Evolutionary conservation across 2,797 vertebrate genomes (phyloP).

Genomic region (Lithobates sylvaticus): DNA sequence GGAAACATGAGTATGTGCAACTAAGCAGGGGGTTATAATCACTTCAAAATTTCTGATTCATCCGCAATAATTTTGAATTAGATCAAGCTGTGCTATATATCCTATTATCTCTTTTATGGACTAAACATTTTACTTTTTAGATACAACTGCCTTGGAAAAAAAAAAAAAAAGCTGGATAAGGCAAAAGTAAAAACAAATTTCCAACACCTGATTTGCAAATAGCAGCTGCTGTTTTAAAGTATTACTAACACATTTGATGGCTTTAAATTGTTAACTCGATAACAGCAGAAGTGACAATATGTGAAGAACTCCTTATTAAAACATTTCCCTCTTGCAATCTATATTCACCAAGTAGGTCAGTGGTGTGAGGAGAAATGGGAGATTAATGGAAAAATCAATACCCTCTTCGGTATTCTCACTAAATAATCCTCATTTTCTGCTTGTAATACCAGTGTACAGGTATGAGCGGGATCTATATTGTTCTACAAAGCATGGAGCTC

Average conservation of each 20-base stretch:
- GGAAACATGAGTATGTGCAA: too few relatives aligned
- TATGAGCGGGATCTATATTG: constrained; percentile 14
- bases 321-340: constrained; percentile 70
- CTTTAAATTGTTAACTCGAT: constrained; percentile 4
- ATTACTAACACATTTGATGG: too few relatives aligned
- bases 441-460: constrained; percentile 36
- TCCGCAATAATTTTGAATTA: too few relatives aligned
- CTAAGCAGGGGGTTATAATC: too few relatives aligned
- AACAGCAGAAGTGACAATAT: constrained; percentile 54
- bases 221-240: background rate
- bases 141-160: too few relatives aligned
- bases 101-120: too few relatives aligned
- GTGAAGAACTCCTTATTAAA: constrained; percentile 68
- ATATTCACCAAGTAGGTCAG: constrained; percentile 69
- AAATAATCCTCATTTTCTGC: constrained; percentile 72
- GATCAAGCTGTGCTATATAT: too few relatives aligned
- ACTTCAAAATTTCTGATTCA: too few relatives aligned
- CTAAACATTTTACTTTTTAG: too few relatives aligned
- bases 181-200: background rate
- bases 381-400: constrained; percentile 77
- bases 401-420: constrained; percentile 72
- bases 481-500: constrained; percentile 3
- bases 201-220: background rate
- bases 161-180: background rate
- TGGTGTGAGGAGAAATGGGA: constrained; percentile 74